Conservation (phyloP, 2,113 vertebrate genomes). For the Hyla sarda region DNA sequence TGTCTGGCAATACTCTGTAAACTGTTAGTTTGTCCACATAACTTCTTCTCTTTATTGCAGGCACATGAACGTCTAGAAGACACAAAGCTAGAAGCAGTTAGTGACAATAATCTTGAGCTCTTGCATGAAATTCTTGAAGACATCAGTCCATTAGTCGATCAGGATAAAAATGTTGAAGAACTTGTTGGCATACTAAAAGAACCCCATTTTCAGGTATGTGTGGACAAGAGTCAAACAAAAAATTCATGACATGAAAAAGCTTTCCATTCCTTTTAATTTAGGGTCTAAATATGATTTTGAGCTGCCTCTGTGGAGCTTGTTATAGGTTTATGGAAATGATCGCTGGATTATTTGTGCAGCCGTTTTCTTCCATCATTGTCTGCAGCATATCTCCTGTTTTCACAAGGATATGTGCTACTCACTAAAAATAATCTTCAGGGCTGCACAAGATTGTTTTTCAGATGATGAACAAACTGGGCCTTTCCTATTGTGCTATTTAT, state of each 20-base stretch:
- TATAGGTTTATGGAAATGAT: too few species aligned
- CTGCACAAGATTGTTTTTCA: too few species aligned
- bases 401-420: too few species aligned
- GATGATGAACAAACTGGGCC: too few species aligned
- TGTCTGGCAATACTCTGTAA: too few species aligned
- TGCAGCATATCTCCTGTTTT: too few species aligned
- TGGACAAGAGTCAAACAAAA: not conserved
- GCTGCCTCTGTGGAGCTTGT: too few species aligned
- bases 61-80: constrained; percentile 95
- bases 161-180: constrained; percentile 85
- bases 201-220: constrained; percentile 92
- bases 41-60: constrained; percentile 69
- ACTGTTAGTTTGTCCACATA: not conserved
- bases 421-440: too few species aligned
- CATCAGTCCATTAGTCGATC: constrained; percentile 79
- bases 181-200: constrained; percentile 89
- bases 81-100: constrained; percentile 91
- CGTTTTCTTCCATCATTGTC: too few species aligned
- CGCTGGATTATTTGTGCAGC: too few species aligned
- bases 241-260: too few species aligned
- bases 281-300: constrained; percentile 37
- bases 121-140: constrained; percentile 94
- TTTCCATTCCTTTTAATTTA: not conserved
- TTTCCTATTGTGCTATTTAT: too few species aligned
- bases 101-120: constrained; percentile 90